Base-by-base conservation (phyloP, 1,140 invertebrate genomes). In the Phthorimaea operculella region DNA sequence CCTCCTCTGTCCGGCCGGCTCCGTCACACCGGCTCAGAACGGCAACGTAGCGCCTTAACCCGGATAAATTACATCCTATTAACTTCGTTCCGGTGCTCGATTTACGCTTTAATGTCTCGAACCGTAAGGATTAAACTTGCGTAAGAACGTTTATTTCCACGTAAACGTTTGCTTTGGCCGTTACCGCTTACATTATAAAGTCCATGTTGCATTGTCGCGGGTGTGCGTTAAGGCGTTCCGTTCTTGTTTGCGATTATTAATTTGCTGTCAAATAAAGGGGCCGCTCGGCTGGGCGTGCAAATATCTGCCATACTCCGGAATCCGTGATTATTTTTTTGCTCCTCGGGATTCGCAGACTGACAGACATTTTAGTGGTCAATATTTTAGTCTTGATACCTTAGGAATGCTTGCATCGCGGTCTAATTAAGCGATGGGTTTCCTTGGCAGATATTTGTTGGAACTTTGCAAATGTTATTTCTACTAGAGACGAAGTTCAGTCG, bases 31-130 rank as follows among this genome's bases (percentile, higher is more conserved):
- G 63, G 72, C 64, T 68, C 79, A 66, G 72, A 76, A 70, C 77
- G 79, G 78, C 81, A 77, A 83, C 79, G 72, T 63, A 67, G 74
- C 78, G 59, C 57, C 75, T 71, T 71, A 76, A 74, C 77, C 76
- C 81, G 79, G 79, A 84, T 84, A 79, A 84, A 84, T 82, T 84
- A 84, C 79, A 82, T 79, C 81, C 76, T 82, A 84, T 82, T 84
- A 84, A 79, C 76, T 81, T 68, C 59, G 68, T 77, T 73, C 75
- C 72, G 66, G 67, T 72, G 64, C 67, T 72, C 79, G 76, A 84
- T 76, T 84, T 79, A 66, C 74, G 78, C 74, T 84, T 84, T 72
- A 82, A 77, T 75, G 69, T 72, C 62, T 58, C 66, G 55, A 55
- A 60, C 33, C 53, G 55, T 83, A 85, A 83, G 81, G 81, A 83